Evolutionary conservation across 2,888 invertebrate species (phyloP).

Genomic region (Plebejus anna): DNA sequence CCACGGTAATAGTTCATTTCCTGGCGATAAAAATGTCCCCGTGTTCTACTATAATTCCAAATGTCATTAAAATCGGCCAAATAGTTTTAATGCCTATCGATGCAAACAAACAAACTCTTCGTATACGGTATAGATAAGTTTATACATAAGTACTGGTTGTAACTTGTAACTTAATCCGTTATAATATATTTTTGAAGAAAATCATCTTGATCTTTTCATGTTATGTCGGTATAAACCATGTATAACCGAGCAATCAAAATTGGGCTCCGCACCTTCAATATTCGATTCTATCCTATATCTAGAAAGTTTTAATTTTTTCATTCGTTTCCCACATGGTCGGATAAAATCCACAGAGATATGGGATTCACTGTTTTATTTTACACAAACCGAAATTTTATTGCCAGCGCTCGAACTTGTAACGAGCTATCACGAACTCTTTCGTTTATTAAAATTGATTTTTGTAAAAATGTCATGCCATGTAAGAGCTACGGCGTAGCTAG

Average conservation of each 20-base stretch:
- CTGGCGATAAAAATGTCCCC: no score
- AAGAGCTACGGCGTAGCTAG: not conserved
- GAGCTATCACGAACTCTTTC: not conserved
- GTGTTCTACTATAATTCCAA: no score
- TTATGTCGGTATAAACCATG: not conserved
- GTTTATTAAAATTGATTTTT: constrained; percentile 1
- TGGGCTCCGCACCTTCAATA: not conserved
- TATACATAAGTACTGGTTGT: no score
- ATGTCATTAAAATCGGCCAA: no score
- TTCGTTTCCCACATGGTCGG: constrained; percentile 17
- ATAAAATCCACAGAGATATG: constrained; percentile 22
- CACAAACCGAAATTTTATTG: constrained; percentile 23
- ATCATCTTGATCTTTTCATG: not conserved
- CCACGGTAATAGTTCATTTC: no score
- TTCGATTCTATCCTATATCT: constrained; percentile 7
- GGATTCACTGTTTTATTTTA: constrained; percentile 22
- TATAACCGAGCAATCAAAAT: constrained; percentile 8
- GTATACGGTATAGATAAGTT: no score
- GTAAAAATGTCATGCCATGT: not conserved
- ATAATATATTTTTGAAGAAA: not conserved
- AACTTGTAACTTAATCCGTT: no score
- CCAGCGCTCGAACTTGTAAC: constrained; percentile 17
- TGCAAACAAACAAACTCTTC: no score
- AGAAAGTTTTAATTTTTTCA: constrained; percentile 12
- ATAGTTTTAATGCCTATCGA: no score